These are phyloP conservation scores for Lydus trimaculatus DNA, from an alignment of 2,888 invertebrate genomes.

Conservation along the genomic window DNA sequence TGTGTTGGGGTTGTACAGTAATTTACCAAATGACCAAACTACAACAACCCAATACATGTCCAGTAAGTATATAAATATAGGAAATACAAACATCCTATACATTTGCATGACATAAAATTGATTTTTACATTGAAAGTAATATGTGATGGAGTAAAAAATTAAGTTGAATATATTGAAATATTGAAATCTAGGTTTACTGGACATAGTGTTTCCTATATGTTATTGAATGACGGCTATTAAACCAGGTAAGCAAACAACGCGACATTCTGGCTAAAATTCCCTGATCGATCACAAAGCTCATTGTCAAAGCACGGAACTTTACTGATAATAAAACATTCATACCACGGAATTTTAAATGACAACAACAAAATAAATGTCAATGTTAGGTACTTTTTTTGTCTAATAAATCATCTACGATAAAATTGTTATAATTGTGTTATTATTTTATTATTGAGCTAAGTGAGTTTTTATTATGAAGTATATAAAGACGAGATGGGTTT, in stretches of 20 bases:
- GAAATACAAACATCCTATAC: constrained; percentile 39
- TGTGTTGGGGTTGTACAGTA: constrained; percentile 34
- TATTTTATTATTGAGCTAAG: background rate
- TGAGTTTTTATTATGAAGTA: background rate
- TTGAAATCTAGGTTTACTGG: constrained; percentile 37
- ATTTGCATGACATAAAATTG: constrained; percentile 53
- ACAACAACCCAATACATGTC: background rate
- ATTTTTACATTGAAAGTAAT: constrained; percentile 50
- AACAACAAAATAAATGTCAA: background rate
- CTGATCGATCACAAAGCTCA: constrained; percentile 6
- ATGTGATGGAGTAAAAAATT: constrained; percentile 35
- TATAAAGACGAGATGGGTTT: constrained; percentile 1
- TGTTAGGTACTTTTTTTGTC: background rate
- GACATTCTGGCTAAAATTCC: constrained; percentile 10
- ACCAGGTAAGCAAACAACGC: constrained; percentile 27
- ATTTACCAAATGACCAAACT: constrained; percentile 46
- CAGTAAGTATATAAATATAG: background rate
- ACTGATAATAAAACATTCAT: background rate
- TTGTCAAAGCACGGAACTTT: constrained; percentile 1
- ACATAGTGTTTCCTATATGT: constrained; percentile 13
- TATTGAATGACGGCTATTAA: constrained; percentile 25
- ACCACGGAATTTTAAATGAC: background rate
- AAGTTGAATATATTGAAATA: constrained; percentile 38
- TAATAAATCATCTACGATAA: background rate
- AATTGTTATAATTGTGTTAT: background rate